A percentile compares a stretch with the other conserved stretches of the same genome.
phyloP scores from a whole-genome alignment of 2,113 vertebrate species.

The Heliornis fulica region DNA sequence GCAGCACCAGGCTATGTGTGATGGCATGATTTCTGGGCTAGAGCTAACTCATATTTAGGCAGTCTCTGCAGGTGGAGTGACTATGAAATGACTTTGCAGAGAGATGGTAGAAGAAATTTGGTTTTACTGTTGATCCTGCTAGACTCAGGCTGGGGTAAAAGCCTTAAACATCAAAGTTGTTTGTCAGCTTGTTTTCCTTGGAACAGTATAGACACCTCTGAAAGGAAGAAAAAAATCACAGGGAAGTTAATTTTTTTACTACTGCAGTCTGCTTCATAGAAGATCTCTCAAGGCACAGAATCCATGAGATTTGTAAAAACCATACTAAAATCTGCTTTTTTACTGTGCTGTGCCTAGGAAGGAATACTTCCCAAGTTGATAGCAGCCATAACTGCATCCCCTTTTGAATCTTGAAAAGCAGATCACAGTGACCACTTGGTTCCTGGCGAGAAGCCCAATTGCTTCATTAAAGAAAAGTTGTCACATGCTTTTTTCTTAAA shows the following conservation, averaged over 20 bases:
- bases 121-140: neutral
- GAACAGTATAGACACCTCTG: neutral
- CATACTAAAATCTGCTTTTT: neutral
- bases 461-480: conserved; percentile 45
- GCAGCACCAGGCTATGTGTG: rapidly evolving
- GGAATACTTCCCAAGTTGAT: neutral
- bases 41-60: neutral
- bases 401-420: neutral
- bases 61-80: neutral
- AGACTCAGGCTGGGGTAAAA: neutral
- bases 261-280: neutral
- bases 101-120: neutral
- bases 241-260: neutral
- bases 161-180: neutral
- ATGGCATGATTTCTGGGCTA: neutral
- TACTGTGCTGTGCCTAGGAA: neutral
- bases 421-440: neutral
- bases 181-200: neutral
- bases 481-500: conserved; percentile 55
- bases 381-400: neutral
- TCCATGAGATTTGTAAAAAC: neutral
- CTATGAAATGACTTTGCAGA: neutral
- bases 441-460: neutral
- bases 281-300: neutral
- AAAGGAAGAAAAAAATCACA: neutral